Evolutionary conservation across 92 coral and sea anemone species (phyloP).

Genomic region (Zoanthus sansibaricus): DNA sequence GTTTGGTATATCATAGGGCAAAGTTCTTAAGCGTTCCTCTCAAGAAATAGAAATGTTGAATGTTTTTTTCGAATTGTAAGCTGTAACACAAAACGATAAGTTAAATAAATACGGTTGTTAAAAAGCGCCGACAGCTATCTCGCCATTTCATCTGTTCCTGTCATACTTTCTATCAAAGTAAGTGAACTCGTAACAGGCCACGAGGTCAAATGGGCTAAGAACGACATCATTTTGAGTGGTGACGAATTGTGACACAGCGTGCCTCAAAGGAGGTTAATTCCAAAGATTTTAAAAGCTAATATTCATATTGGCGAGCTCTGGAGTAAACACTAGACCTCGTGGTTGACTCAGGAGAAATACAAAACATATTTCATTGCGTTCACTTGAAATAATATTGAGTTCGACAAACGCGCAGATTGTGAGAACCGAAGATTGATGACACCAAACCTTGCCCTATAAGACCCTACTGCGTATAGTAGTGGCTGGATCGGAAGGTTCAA

Average conservation of each 20-base stretch:
- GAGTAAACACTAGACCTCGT: neutral
- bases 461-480: neutral
- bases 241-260: neutral
- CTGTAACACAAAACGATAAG: too few relatives aligned
- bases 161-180: constrained; percentile 4
- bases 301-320: neutral
- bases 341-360: neutral
- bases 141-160: constrained; percentile 37
- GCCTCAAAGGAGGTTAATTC: neutral
- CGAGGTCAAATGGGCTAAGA: neutral
- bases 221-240: neutral
- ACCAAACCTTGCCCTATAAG: neutral
- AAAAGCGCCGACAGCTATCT: constrained; percentile 29
- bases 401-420: neutral
- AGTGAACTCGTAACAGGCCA: neutral
- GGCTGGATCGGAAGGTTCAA: neutral
- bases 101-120: neutral
- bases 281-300: neutral
- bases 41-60: too few relatives aligned
- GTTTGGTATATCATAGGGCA: too few relatives aligned
- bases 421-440: neutral
- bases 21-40: too few relatives aligned
- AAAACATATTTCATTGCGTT: neutral
- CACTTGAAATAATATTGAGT: neutral
- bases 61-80: too few relatives aligned